A percentile compares a stretch with the other conserved stretches of the same genome.
Conservation (phyloP, 2,113 vertebrate genomes). For the Danionella cerebrum region DNA sequence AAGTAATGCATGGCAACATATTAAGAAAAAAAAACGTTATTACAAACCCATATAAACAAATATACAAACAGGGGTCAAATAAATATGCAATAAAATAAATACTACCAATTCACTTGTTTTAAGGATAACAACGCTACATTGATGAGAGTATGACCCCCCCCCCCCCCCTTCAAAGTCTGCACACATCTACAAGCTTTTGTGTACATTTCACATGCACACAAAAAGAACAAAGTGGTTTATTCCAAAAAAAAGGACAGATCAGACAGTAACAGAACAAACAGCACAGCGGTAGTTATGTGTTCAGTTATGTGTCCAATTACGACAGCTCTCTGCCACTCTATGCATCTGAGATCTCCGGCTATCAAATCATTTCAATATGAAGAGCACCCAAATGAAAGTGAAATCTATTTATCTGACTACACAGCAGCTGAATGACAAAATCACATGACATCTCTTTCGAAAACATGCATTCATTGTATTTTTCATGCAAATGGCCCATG, state of each 20-base stretch:
- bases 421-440: slow-evolving; percentile 34
- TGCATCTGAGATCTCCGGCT: slow-evolving; percentile 35
- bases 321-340: slow-evolving; percentile 30
- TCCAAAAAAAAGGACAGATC: background rate
- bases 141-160: slow-evolving; percentile 52
- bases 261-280: slow-evolving; percentile 25
- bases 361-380: slow-evolving; percentile 1
- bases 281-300: slow-evolving; percentile 36
- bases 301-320: slow-evolving; percentile 31
- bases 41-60: slow-evolving; percentile 39
- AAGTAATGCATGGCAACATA: slow-evolving; percentile 35
- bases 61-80: slow-evolving; percentile 55
- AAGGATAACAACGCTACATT: slow-evolving; percentile 67
- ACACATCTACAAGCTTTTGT: background rate
- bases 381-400: slow-evolving; percentile 16
- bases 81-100: slow-evolving; percentile 56
- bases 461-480: slow-evolving; percentile 29
- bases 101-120: slow-evolving; percentile 43
- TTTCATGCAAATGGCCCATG: slow-evolving; percentile 27
- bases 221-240: background rate
- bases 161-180: slow-evolving; percentile 31
- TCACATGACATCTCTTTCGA: slow-evolving; percentile 15
- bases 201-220: slow-evolving; percentile 24
- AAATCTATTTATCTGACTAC: slow-evolving; percentile 5
- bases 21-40: slow-evolving; percentile 50